Conservation (phyloP, 2,113 vertebrate species). For the Marcusenius ussheri region DNA sequence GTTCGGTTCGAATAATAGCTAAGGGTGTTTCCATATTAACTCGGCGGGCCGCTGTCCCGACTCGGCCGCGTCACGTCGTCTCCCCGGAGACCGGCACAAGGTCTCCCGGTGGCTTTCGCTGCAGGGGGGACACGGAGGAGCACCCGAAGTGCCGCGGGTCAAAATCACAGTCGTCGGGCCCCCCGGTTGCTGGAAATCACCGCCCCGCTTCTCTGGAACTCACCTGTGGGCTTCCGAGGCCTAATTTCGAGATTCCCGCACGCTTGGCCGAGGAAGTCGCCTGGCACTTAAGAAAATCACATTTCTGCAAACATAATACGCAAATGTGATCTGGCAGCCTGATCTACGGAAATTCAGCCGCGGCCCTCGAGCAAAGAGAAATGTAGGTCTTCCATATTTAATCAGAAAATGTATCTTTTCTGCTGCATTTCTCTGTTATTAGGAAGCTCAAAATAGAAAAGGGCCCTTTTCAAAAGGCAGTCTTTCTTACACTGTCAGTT, state of each 20-base stretch:
- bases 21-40: conserved; percentile 18
- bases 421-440: conserved; percentile 11
- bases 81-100: not conserved
- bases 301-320: not conserved
- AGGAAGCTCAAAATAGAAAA: not conserved
- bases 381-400: conserved; percentile 7
- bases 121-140: not conserved
- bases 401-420: conserved; percentile 5
- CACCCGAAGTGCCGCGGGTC: not conserved
- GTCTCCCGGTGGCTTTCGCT: not conserved
- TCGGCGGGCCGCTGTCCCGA: not conserved
- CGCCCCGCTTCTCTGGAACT: not conserved
- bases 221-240: not conserved
- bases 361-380: not conserved
- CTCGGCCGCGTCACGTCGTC: not conserved
- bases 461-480: not conserved
- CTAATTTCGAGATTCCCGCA: not conserved
- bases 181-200: not conserved
- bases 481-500: not conserved
- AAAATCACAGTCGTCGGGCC: not conserved
- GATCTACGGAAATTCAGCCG: not conserved
- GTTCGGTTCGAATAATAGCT: conserved; percentile 7
- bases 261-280: not conserved
- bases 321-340: not conserved
- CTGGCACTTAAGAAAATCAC: not conserved